Base-by-base conservation (phyloP, 2,797 vertebrate genomes). In the Micromesistius poutassou region DNA sequence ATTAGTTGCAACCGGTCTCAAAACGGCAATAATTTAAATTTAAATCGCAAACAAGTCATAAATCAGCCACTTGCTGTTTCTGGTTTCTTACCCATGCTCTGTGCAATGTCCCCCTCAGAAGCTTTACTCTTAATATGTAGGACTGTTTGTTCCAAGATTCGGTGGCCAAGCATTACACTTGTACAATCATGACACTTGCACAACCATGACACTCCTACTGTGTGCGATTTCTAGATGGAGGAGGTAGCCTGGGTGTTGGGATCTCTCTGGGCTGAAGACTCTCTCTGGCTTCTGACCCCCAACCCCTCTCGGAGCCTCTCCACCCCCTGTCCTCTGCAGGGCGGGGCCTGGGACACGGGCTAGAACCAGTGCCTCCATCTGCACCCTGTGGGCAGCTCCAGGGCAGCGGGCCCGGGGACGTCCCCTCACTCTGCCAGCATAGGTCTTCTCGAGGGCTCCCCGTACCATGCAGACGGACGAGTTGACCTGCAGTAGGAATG, bases 211-310 rank as follows among this genome's bases (percentile, higher is more conserved):
- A 22, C 46, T 55, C 14, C 19, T 55, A 9, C 55, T 62, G 55
- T 25, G 55, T 62, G 3, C 76, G n/a, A 83, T 83, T 70, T 84
- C n/a, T 77, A 95, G 94, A 92, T 95, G 94, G 94, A 94, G 94
- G 77, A 87, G 93, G 90, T 95, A 94, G 80, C 74, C 71, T 19
- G 36, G n/a, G 28, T 13, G 28, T 9, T 13, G 68, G 10, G 28
- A 30, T 71, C 68, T 31, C 66, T 30, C 46, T 22, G 46, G 28
- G 66, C 66, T 30, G 66, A 25, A 16, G 70, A 55, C 74, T 78
- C 30, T 78, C 30, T 4, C 75, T 76, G 30, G 73, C 38, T 72
- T n/a, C 16, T 30, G 77, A 62, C 55, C 55, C 16, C 19, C 33
- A 14, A 9, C 19, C 30, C 68, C 66, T 1, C 46, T 19, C 19